Base-by-base conservation (phyloP, 2,797 vertebrate genomes). In the Gobio occitaniae region DNA sequence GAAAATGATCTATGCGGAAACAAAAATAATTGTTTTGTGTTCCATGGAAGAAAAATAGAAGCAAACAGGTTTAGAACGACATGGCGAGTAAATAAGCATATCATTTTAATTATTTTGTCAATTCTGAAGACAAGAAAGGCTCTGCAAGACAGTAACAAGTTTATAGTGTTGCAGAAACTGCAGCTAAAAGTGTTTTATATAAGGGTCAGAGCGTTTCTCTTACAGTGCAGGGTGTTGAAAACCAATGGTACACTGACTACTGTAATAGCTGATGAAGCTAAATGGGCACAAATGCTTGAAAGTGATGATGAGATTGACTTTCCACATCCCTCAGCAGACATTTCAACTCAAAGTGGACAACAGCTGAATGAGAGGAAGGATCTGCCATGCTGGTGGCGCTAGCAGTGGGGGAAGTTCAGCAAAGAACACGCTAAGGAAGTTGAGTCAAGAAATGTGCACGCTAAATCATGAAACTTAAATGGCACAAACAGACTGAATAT, bases 141-240 rank as follows among this genome's bases (percentile, higher is more conserved):
- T 75, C 16, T 11, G 21, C 7, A 54, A 52, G 44, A 80, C 48
- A 52, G 47, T 32, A 69, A 71, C 50, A 59, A 4, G n/a, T 78
- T 65, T 47, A 63, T 38, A 69, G 78, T 9, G 66, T 25, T 44
- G n/a, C 68, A 74, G 12, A 38, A 82, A 19, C 52, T 13, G 38
- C 15, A 61, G 52, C 25, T 63, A 48, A 72, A 32, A 74, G 41
- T 63, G 25, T 25, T 82, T 82, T 70, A 69, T 69, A 25, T n/a
- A 25, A 41, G 50, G 75, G 75, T 77, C 69, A 74, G 50, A 61
- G n/a, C 47, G 7, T 66, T 52, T 68, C 29, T 38, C 65, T 80
- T 56, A 69, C 32, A 54, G 48, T 47, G 47, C 47, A 44, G 12
- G 56, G 68, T 72, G 41, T 48, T 50, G 54, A 61, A 82, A 82